Base-by-base conservation (phyloP, 2,113 vertebrate genomes). In the Tachuris rubrigastra region DNA sequence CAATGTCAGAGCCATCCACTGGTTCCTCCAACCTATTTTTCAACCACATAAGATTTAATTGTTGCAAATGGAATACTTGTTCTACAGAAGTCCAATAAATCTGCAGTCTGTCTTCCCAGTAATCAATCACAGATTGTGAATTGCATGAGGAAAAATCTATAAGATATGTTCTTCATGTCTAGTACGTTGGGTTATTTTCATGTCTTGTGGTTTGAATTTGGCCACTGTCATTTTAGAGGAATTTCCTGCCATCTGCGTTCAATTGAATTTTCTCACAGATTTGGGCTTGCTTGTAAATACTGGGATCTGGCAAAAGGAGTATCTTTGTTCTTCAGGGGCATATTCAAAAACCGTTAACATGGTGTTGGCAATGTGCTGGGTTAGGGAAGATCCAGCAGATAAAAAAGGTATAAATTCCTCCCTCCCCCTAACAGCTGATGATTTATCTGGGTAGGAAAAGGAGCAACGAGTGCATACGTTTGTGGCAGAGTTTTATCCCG, bases 221-320 rank as follows among this genome's bases (percentile, higher is more conserved):
- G 98, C 98, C 98, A 98, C 98, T 99, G 99, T 99, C 98, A 99
- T 99, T 99, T 99, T 98, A 97, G 97, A 99, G 98, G 99, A 99
- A 99, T 99, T 99, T 99, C 99, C 99, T 99, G 98, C 98, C 99
- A 99, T 99, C 99, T 99, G 99, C 95, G 5, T 99, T 98, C 98
- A 99, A 99, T 99, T 98, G 98, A 98, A 99, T 99, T 98, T 98
- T 98, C 98, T 99, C 98, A 98, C 98, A 99, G 98, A 99, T 99
- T 98, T 98, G 97, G 97, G 98, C 98, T 98, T 98, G 98, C 98
- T 99, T 99, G 98, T 99, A 99, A 99, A 99, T 99, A 99, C 98
- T 98, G 98, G 98, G 98, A 98, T 98, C 98, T 98, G 98, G 98
- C 98, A 98, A 93, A 98, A 97, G 98, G 96, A 97, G 97, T 94